Percentiles rank a stretch among this genome's conserved stretches.
phyloP scores from a whole-genome alignment of 23 tunicate species.

The Corella eumyota region DNA sequence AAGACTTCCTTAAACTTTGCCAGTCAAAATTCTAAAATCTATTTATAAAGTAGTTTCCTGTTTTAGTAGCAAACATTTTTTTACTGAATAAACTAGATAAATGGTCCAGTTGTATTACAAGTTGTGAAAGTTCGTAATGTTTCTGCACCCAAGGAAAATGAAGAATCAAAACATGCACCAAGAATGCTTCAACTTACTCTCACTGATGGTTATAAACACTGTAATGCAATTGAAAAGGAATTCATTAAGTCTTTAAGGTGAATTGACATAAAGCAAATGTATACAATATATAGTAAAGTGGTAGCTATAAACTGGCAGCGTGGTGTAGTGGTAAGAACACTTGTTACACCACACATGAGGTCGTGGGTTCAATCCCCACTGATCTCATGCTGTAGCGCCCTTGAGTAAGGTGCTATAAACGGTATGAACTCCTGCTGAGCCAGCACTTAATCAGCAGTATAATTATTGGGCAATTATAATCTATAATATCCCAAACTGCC shows the following conservation, averaged over 20 bases:
- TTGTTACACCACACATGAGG: not conserved
- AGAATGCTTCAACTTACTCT: slow-evolving; percentile 67
- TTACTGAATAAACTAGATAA: too few relatives aligned
- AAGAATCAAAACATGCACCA: slow-evolving; percentile 59
- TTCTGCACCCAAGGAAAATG: slow-evolving; percentile 80
- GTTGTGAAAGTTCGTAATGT: slow-evolving; percentile 71
- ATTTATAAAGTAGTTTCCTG: not conserved
- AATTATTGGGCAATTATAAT: too few relatives aligned
- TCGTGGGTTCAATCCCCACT: too few relatives aligned
- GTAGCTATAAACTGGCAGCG: not conserved
- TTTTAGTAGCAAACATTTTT: not conserved
- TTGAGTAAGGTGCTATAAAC: too few relatives aligned
- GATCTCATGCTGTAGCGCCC: too few relatives aligned
- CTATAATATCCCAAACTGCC: too few relatives aligned
- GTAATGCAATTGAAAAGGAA: slow-evolving; percentile 39
- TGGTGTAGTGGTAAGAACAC: not conserved
- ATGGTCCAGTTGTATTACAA: slow-evolving; percentile 79
- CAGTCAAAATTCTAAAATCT: too few relatives aligned
- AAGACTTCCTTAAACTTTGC: too few relatives aligned
- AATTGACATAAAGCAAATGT: too few relatives aligned
- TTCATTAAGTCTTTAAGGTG: slow-evolving; percentile 4
- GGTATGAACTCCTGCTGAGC: too few relatives aligned
- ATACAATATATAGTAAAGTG: too few relatives aligned
- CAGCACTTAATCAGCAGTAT: too few relatives aligned
- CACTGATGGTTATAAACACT: slow-evolving; percentile 62